Conservation (phyloP, 2,888 invertebrate species). For the Pyralis farinalis region DNA sequence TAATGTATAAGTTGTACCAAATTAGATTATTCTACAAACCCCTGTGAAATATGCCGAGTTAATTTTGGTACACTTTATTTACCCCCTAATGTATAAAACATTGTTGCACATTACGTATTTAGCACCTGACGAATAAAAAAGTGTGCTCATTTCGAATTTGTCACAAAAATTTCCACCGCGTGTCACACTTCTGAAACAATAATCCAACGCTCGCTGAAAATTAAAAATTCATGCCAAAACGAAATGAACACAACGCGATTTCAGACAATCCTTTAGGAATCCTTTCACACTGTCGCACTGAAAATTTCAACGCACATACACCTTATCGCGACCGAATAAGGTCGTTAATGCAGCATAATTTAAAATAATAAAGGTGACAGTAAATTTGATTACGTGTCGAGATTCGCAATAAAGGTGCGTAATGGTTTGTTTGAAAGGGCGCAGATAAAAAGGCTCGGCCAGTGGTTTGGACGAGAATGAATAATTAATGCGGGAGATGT, state of each 20-base stretch:
- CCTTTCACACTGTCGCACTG: background rate
- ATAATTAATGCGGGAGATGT: too few relatives aligned
- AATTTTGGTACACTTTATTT: too few relatives aligned
- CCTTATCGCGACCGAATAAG: background rate
- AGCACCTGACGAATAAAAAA: too few relatives aligned
- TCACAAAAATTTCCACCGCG: too few relatives aligned
- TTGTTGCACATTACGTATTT: too few relatives aligned
- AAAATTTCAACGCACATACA: background rate
- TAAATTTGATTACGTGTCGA: background rate
- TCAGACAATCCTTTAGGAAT: background rate
- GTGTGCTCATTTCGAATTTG: too few relatives aligned
- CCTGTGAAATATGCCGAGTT: too few relatives aligned
- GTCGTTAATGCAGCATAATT: background rate
- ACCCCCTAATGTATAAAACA: too few relatives aligned
- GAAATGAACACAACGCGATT: constrained; percentile 10
- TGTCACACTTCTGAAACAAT: too few relatives aligned
- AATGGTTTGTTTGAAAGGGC: background rate
- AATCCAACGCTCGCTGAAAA: constrained; percentile 1
- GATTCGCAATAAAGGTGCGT: background rate
- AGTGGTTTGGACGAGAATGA: background rate
- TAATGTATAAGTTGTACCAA: too few relatives aligned
- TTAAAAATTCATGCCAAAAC: constrained; percentile 15
- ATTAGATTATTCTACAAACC: too few relatives aligned
- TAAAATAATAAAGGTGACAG: background rate
- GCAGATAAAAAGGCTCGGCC: background rate